Evolutionary conservation across 37 sponge, comb jelly and placozoan genomes (phyloP), one percentile per base, ranked within the genome.

Genomic region (Lycopodina hypogea): DNA sequence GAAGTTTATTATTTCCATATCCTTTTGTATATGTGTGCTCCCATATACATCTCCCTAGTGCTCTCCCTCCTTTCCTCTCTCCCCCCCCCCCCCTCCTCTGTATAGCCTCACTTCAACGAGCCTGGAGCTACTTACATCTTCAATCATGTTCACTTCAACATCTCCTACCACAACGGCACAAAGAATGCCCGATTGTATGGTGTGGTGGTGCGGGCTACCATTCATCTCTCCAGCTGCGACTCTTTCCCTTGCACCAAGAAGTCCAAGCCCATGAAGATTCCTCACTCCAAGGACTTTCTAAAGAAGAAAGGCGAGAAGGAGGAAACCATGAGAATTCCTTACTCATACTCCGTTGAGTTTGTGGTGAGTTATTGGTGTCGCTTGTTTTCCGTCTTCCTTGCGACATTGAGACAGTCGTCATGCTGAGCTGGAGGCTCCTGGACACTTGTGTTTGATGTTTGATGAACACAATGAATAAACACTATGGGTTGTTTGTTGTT

Each of bases 301-400:
- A 83, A 75, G n/a, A 55, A 22, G 0, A 37, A 34, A 8, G 55
- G 37, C 0, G 37, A 76, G 21, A 51, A 62, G 37, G n/a, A n/a
- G n/a, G n/a, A n/a, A n/a, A n/a, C n/a, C n/a, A 42, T 94, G 22
- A 72, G 7, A 4, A 84, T 98, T 34, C 36, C 68, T 21, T 98
- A 95, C 81, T 81, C 92, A 26, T 98, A 95, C 76, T 67, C 85
- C 52, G 88, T 95, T 0, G 56, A 60, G 22, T 96, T 96, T 77
- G 66, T 37, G 50, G 91, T 90, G 40, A 84, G 87, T 71, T 19
- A 6, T 45, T 45, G 48, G n/a, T n/a, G n/a, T n/a, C n/a, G n/a
- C n/a, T n/a, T n/a, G n/a, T n/a, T n/a, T n/a, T n/a, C n/a, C n/a
- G n/a, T n/a, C n/a, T n/a, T n/a, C n/a, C n/a, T n/a, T n/a, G n/a